A percentile compares a stretch with the other conserved stretches of the same genome.
phyloP scores from a whole-genome alignment of 2,797 vertebrate genomes.

The Heterohyrax brucei region DNA sequence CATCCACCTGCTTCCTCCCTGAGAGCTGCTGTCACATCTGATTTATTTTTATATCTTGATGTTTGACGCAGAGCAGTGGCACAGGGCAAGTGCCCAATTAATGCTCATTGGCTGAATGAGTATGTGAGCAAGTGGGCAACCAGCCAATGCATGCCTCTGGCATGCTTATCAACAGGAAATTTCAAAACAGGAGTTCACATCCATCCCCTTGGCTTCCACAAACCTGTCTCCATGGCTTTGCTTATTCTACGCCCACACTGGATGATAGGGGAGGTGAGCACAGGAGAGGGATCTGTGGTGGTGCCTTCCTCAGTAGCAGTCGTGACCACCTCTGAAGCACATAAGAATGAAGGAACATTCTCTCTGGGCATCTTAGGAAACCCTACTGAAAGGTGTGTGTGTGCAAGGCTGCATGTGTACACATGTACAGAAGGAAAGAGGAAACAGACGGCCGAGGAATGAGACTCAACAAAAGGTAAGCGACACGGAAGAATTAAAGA shows the following conservation, averaged over 20 bases:
- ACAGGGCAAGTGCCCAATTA: neutral
- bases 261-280: neutral
- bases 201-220: neutral
- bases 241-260: neutral
- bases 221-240: neutral
- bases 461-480: neutral
- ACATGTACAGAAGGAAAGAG: neutral
- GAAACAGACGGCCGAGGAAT: neutral
- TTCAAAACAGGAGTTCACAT: neutral
- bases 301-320: fast-evolving
- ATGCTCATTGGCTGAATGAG: neutral
- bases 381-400: neutral
- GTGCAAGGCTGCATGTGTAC: neutral
- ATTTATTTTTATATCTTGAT: neutral
- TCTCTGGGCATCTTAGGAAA: neutral
- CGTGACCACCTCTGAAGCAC: neutral
- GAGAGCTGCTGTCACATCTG: neutral
- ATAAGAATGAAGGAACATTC: neutral
- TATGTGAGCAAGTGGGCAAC: neutral
- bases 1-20: neutral
- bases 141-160: too few relatives aligned
- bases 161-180: neutral
- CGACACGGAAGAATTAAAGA: neutral
- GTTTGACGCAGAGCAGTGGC: neutral
- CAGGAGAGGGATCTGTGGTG: neutral